These are phyloP conservation scores for Thunnus maccoyii DNA, from an alignment of 2,113 vertebrate species.

Conservation along the genomic window DNA sequence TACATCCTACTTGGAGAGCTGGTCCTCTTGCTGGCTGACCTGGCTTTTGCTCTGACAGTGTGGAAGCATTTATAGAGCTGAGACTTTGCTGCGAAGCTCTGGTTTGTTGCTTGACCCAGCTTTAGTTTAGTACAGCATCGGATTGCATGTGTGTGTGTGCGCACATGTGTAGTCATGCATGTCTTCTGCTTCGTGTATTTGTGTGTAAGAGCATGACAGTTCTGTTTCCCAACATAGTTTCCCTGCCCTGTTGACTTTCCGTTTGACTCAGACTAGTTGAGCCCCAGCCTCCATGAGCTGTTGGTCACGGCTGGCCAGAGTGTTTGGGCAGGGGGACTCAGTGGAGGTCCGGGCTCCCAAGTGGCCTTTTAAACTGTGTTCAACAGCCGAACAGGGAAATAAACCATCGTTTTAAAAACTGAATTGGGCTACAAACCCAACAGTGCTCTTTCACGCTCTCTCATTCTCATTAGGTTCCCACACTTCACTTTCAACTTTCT, in stretches of 20 bases:
- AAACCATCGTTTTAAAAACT: slow-evolving; percentile 57
- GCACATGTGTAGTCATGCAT: not conserved
- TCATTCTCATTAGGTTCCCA: slow-evolving; percentile 64
- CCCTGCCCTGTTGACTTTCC: slow-evolving; percentile 29
- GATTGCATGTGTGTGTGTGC: slow-evolving; percentile 1
- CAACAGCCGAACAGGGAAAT: slow-evolving; percentile 52
- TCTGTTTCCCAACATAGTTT: slow-evolving; percentile 30
- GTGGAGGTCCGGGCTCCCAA: slow-evolving; percentile 40
- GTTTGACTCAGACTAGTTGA: slow-evolving; percentile 43
- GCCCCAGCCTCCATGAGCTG: slow-evolving; percentile 23
- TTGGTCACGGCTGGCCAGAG: slow-evolving; percentile 39
- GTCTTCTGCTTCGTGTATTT: slow-evolving; percentile 34
- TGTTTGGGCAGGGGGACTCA: slow-evolving; percentile 29
- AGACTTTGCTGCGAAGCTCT: slow-evolving; percentile 30
- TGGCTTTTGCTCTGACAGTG: slow-evolving; percentile 61
- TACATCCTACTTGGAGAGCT: slow-evolving; percentile 41
- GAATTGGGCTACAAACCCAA: slow-evolving; percentile 59
- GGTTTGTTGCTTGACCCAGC: slow-evolving; percentile 64
- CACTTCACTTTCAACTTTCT: slow-evolving; percentile 35
- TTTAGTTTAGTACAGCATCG: slow-evolving; percentile 33
- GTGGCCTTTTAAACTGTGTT: slow-evolving; percentile 46
- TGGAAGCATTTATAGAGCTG: slow-evolving; percentile 46
- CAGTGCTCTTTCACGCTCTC: slow-evolving; percentile 56
- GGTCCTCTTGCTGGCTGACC: slow-evolving; percentile 61
- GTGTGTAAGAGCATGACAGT: slow-evolving; percentile 17